Evolutionary conservation across 2,113 vertebrate genomes (phyloP).

Genomic region (Oryzias javanicus): DNA sequence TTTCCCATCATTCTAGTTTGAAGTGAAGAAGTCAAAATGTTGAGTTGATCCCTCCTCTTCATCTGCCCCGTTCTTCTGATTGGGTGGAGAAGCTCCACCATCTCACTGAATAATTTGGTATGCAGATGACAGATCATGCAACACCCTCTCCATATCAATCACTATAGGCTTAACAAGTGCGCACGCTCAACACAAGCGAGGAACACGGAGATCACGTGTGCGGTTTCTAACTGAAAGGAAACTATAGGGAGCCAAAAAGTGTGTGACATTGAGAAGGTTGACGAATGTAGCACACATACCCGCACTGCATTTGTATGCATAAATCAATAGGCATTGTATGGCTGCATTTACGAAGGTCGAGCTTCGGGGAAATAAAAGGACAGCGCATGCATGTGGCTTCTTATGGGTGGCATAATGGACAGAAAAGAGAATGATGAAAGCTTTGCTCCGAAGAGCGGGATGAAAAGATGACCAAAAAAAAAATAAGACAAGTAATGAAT

Average conservation of each 20-base stretch:
- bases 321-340: conserved; percentile 65
- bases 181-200: conserved; percentile 7
- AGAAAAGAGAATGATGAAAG: conserved; percentile 41
- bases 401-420: conserved; percentile 23
- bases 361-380: conserved; percentile 54
- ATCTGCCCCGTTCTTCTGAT: conserved; percentile 36
- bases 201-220: conserved; percentile 20
- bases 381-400: conserved; percentile 16
- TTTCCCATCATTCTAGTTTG: too few relatives aligned
- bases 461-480: conserved; percentile 5
- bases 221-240: conserved; percentile 40
- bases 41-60: conserved; percentile 37
- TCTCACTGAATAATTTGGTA: conserved; percentile 47
- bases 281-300: conserved; percentile 15
- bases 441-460: conserved; percentile 16
- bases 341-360: conserved; percentile 61
- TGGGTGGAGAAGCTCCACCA: conserved; percentile 38
- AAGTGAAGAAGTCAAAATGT: too few relatives aligned
- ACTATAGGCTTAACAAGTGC: conserved; percentile 23
- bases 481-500: not conserved
- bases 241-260: conserved; percentile 49
- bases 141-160: conserved; percentile 63
- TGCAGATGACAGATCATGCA: conserved; percentile 48
- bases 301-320: conserved; percentile 58
- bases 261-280: conserved; percentile 68